These are phyloP conservation scores for Eurytemora carolleeae DNA, from an alignment of 1,140 invertebrate species.

Conservation along the genomic window DNA sequence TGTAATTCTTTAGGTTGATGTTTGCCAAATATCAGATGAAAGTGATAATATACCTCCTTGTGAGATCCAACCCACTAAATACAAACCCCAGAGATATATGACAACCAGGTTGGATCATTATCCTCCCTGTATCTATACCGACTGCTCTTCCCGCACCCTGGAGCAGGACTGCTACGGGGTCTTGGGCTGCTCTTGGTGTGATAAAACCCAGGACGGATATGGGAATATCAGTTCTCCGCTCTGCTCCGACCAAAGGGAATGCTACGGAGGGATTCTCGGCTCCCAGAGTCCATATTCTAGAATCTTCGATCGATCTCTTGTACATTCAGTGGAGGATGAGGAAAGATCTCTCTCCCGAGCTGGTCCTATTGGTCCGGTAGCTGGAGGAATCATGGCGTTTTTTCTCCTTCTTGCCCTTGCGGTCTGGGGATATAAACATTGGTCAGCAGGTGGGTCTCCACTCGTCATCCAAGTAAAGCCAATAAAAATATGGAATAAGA, in stretches of 20 bases:
- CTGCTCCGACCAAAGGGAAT: constrained; percentile 52
- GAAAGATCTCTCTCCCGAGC: constrained; percentile 29
- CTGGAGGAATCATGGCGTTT: constrained; percentile 39
- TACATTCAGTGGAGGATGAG: constrained; percentile 17
- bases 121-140: constrained; percentile 21
- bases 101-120: constrained; percentile 6
- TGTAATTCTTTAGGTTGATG: no score
- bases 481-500: no score
- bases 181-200: constrained; percentile 77
- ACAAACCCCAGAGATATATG: constrained; percentile 29
- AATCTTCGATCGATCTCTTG: not conserved
- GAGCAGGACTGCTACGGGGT: constrained; percentile 52
- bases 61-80: no score
- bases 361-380: constrained; percentile 39
- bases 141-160: constrained; percentile 24
- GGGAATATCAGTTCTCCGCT: constrained; percentile 39
- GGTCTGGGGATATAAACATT: constrained; percentile 39
- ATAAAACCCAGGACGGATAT: constrained; percentile 42
- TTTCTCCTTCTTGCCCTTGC: constrained; percentile 38
- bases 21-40: no score
- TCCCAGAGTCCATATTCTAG: constrained; percentile 47
- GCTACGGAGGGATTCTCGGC: constrained; percentile 64
- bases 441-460: constrained; percentile 22
- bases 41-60: no score
- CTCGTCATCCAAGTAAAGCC: no score